Base-by-base conservation (phyloP, 1,140 invertebrate species). In the Oscheius sp. region DNA sequence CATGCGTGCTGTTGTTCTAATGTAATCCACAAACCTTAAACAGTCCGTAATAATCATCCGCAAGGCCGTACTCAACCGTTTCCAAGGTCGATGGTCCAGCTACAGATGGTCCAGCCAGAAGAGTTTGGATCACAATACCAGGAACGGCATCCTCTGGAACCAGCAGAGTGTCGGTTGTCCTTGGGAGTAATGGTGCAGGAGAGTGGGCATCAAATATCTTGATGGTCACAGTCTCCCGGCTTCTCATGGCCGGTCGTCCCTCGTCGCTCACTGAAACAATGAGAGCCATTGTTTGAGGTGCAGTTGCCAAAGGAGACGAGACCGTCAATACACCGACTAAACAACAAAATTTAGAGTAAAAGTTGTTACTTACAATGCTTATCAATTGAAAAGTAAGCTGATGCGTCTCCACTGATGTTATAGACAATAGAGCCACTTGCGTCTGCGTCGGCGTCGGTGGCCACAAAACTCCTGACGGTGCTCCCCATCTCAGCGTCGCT, bases 181-280 rank as follows among this genome's bases (percentile, higher is more conserved):
- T 45, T 62, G 77, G 82, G 28, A 82, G 74, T 1, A 63, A 1
- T 10, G 80, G 80, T 15, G 72, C 26, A 13, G 32, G 18, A 31
- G 49, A 4, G 38, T 55, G 62, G 23, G 68, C 68, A 15, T 71
- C 35, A 55, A 84, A 84, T 7, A 84, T 23, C 75, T 82, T 75
- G 31, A 82, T 66, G 2, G 20, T 29, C 20, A 79, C 46, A 15
- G 18, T 15, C 36, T 79, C 74, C 18, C 58, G 29, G 1, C 75
- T 74, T 42, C 71, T 71, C 13, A 84, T 34, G 1, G 81, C 73
- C 23, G 81, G 81, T 15, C 79, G 65, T 15, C 81, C 81, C 15
- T 76, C 68, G 67, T 82, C 80, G 36, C 67, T 45, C 18, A 80
- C 80, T 0, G 34, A 45, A 10, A 80, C 63, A 23, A 31, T 59